Evolutionary conservation across 2,113 vertebrate species (phyloP).

Genomic region (Accipiter cooperii): DNA sequence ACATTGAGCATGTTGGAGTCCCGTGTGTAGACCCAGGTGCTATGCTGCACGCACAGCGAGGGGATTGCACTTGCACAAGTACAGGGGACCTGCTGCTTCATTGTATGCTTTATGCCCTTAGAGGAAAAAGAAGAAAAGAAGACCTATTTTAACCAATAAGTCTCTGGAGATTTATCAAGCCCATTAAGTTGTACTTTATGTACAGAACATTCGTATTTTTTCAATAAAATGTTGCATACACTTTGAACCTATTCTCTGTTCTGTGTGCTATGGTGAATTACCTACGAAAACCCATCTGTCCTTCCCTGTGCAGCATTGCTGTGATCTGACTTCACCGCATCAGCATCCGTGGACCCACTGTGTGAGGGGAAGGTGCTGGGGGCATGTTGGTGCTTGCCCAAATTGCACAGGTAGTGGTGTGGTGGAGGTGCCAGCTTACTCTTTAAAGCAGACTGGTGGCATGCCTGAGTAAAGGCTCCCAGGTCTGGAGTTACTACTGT

Average conservation of each 20-base stretch:
- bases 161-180: slow-evolving; percentile 34
- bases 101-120: slow-evolving; percentile 13
- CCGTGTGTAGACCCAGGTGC: not conserved
- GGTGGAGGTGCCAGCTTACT: not conserved
- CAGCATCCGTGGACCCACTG: accelerated
- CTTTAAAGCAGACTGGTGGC: not conserved
- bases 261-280: not conserved
- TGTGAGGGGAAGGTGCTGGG: not conserved
- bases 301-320: not conserved
- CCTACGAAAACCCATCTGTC: not conserved
- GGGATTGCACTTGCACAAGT: slow-evolving; percentile 28
- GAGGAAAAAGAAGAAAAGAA: not conserved
- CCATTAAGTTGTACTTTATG: slow-evolving; percentile 52
- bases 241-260: not conserved
- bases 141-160: slow-evolving; percentile 24
- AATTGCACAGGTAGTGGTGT: accelerated
- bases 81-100: slow-evolving; percentile 33
- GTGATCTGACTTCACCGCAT: not conserved
- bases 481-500: not conserved
- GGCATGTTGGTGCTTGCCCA: not conserved
- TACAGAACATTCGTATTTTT: slow-evolving; percentile 62
- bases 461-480: not conserved
- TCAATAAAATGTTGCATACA: slow-evolving; percentile 68
- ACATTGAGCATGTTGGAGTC: slow-evolving; percentile 33
- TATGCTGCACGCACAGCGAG: not conserved